Conservation (phyloP, 2,888 invertebrate genomes). For the Brassicogethes aeneus region DNA sequence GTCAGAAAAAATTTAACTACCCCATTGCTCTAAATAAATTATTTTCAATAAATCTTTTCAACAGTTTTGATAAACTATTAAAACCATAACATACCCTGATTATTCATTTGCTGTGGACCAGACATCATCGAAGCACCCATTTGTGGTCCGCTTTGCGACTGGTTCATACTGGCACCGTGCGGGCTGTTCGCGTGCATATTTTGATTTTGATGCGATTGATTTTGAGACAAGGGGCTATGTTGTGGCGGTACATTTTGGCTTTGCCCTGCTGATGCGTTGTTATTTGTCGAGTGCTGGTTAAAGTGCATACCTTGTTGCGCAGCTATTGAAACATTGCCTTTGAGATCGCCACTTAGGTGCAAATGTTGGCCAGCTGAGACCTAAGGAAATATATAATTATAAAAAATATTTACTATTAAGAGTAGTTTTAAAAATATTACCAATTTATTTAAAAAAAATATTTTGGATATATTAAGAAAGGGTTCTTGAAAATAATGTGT, state of each 20-base stretch:
- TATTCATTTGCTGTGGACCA: slow-evolving; percentile 15
- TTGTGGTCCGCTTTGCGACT: slow-evolving; percentile 16
- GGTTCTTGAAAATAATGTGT: no score
- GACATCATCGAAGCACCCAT: slow-evolving; percentile 19
- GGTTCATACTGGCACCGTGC: slow-evolving; percentile 5
- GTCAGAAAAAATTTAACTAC: no score
- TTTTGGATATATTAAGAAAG: no score
- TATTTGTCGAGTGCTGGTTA: slow-evolving; percentile 35
- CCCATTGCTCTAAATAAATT: no score
- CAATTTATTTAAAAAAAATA: no score
- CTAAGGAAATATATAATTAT: slow-evolving; percentile 40
- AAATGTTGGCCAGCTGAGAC: slow-evolving; percentile 83
- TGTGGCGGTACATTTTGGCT: slow-evolving; percentile 12
- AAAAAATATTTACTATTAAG: no score
- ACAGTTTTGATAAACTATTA: no score
- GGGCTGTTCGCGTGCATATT: slow-evolving; percentile 7
- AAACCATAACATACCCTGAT: no score
- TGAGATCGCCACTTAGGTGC: slow-evolving; percentile 64
- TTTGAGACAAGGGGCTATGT: slow-evolving; percentile 2
- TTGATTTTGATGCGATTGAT: slow-evolving; percentile 10
- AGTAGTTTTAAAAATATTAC: not conserved
- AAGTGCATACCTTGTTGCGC: slow-evolving; percentile 79
- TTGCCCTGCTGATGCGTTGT: slow-evolving; percentile 29
- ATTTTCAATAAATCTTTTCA: no score
- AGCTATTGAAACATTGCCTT: slow-evolving; percentile 70